Evolutionary conservation across 2,113 vertebrate species (phyloP).

Genomic region (Pongo abelii): DNA sequence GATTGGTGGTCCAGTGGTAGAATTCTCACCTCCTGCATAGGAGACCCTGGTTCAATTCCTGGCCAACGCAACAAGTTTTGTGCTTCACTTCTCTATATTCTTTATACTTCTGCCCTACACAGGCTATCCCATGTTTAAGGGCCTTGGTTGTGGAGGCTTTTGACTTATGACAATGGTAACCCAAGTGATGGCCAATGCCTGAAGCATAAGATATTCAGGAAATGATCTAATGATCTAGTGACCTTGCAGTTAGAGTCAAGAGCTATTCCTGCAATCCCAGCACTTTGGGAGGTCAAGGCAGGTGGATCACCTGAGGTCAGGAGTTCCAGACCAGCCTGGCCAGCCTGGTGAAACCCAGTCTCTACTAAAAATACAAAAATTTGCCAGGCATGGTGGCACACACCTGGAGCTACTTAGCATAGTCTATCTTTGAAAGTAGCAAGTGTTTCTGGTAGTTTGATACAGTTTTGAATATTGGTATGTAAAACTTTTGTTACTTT

Average conservation of each 20-base stretch:
- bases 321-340: too few species aligned
- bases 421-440: neutral
- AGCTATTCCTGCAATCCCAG: too few species aligned
- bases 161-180: neutral
- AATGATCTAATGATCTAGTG: neutral
- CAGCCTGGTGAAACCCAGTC: too few species aligned
- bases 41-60: slow-evolving; percentile 39
- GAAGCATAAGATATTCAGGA: neutral
- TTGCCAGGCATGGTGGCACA: too few species aligned
- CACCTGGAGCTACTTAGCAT: too few species aligned
- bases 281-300: too few species aligned
- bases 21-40: neutral
- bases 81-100: accelerated
- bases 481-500: neutral
- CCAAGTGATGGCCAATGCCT: neutral
- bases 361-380: too few species aligned
- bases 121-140: neutral
- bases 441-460: neutral
- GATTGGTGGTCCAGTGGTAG: slow-evolving; percentile 53
- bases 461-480: too few species aligned
- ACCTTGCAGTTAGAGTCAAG: neutral
- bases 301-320: too few species aligned
- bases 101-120: neutral
- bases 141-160: neutral
- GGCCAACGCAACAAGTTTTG: accelerated